Conservation (phyloP, 2,113 vertebrate genomes). For the Neodontobutis hainanensis region DNA sequence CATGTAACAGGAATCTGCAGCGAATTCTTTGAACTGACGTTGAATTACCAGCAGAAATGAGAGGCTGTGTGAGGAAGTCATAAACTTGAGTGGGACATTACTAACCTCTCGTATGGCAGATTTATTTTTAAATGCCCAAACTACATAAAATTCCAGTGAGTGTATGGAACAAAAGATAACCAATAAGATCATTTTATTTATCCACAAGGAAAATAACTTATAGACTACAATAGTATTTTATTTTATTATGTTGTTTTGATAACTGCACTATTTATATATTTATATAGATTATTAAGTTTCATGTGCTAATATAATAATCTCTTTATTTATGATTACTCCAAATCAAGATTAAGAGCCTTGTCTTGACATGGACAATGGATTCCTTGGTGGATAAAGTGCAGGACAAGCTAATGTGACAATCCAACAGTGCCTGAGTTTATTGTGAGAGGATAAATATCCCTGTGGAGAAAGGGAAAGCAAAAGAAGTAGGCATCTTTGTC, state of each 20-base stretch:
- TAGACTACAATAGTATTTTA: too few relatives aligned
- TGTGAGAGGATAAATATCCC: background rate
- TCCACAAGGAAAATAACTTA: too few relatives aligned
- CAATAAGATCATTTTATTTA: too few relatives aligned
- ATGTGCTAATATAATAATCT: background rate
- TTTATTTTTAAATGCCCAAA: too few relatives aligned
- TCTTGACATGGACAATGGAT: background rate
- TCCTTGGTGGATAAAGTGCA: conserved; percentile 3
- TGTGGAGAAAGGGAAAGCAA: conserved; percentile 21
- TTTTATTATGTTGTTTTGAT: too few relatives aligned
- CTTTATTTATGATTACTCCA: background rate
- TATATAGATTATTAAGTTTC: too few relatives aligned
- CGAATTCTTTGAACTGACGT: conserved; percentile 12
- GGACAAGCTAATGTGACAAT: conserved; percentile 2
- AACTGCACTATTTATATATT: too few relatives aligned
- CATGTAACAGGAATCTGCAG: background rate
- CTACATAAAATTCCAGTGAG: too few relatives aligned
- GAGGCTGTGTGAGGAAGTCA: background rate
- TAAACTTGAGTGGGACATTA: background rate
- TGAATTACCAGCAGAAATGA: conserved; percentile 11
- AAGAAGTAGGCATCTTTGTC: conserved; percentile 45
- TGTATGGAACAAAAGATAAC: too few relatives aligned
- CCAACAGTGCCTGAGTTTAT: background rate
- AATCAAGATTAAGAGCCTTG: background rate
- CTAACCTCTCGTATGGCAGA: too few relatives aligned